Percentiles rank a stretch among this genome's conserved stretches.
phyloP scores from a whole-genome alignment of 2,888 invertebrate genomes.

The Chloroclystis v-ata region DNA sequence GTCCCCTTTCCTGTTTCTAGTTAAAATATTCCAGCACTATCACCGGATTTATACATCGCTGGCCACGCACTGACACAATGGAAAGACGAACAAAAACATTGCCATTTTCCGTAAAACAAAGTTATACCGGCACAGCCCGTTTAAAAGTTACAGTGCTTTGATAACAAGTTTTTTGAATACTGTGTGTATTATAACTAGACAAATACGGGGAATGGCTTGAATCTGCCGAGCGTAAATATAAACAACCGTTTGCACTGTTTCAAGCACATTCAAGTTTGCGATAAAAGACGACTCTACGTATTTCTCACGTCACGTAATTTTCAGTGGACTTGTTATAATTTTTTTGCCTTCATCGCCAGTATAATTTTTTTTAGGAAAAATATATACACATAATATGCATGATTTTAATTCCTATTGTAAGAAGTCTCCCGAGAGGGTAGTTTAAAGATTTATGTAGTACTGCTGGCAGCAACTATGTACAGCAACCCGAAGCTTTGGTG shows the following conservation, averaged over 20 bases:
- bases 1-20: constrained; percentile 35
- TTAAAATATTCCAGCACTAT: constrained; percentile 62
- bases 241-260: not conserved
- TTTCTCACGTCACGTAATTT: too few species aligned
- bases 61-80: constrained; percentile 59
- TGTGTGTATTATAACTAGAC: not conserved
- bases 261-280: not conserved
- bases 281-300: too few species aligned
- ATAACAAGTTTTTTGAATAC: constrained; percentile 11
- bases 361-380: too few species aligned
- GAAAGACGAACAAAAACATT: constrained; percentile 65
- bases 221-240: not conserved
- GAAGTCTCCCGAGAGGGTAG: too few species aligned
- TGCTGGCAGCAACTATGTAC: too few species aligned
- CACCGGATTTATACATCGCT: constrained; percentile 69
- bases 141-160: constrained; percentile 25
- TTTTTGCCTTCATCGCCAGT: too few species aligned
- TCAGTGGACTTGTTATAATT: too few species aligned
- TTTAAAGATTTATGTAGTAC: too few species aligned
- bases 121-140: constrained; percentile 33
- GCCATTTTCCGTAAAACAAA: constrained; percentile 45
- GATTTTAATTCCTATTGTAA: too few species aligned
- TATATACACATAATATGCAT: too few species aligned
- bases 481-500: too few species aligned
- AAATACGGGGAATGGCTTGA: not conserved